A percentile compares a stretch with the other conserved stretches of the same genome.
Evolutionary conservation across 2,113 vertebrate genomes (phyloP).

Genomic region (Lethenteron reissneri): DNA sequence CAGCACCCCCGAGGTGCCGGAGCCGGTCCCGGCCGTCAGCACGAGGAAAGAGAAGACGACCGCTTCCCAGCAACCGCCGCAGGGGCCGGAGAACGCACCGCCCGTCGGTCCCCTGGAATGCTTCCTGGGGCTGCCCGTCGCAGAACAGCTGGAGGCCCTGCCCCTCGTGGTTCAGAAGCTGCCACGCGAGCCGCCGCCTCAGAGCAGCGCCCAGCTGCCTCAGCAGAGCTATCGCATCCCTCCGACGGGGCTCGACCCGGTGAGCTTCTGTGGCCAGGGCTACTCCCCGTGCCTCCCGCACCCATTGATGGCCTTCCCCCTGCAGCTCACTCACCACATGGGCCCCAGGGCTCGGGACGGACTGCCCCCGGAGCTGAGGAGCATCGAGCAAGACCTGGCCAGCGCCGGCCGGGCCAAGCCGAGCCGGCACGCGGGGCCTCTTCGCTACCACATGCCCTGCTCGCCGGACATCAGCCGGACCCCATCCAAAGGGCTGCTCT

Average conservation of each 20-base stretch:
- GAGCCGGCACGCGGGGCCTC: neutral
- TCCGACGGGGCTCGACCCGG: neutral
- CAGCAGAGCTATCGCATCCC: neutral
- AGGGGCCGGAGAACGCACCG: neutral
- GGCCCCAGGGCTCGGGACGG: no score
- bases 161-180: slow-evolving; percentile 2
- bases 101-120: no score
- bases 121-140: neutral
- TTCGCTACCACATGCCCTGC: slow-evolving; percentile 2
- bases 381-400: no score
- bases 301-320: neutral
- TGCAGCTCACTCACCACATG: neutral
- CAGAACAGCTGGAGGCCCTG: neutral
- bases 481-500: neutral
- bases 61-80: neutral
- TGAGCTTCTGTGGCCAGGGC: slow-evolving; percentile 1
- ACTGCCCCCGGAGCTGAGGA: no score
- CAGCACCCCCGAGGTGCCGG: neutral
- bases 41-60: no score
- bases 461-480: neutral
- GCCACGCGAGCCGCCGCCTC: neutral
- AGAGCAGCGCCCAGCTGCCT: neutral
- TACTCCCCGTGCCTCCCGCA: slow-evolving; percentile 1
- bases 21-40: neutral
- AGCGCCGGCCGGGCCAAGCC: no score